Conservation (phyloP, 2,888 invertebrate genomes). For the Arrhopalites spinosus region DNA sequence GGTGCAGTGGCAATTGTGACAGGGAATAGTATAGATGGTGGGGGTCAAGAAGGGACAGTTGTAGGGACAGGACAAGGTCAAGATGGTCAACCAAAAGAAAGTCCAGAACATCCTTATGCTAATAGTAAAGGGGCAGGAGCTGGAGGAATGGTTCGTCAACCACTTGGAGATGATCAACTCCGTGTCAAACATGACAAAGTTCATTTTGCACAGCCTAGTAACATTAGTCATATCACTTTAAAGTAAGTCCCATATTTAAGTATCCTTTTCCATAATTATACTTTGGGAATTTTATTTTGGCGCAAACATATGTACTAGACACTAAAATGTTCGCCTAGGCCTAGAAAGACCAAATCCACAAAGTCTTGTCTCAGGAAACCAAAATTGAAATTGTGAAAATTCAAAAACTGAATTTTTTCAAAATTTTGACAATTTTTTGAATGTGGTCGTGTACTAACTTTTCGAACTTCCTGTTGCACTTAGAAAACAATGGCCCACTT, state of each 20-base stretch:
- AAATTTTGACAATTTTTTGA: too few species aligned
- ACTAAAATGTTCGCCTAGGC: too few species aligned
- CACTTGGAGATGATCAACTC: conserved; percentile 41
- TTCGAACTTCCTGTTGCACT: too few species aligned
- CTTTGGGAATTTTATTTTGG: too few species aligned
- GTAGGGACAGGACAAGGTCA: conserved; percentile 11
- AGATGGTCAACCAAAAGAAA: conserved; percentile 42
- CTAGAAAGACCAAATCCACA: too few species aligned
- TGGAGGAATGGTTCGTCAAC: conserved; percentile 36
- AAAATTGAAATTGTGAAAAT: too few species aligned
- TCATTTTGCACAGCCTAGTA: conserved; percentile 53
- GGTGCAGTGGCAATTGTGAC: not conserved
- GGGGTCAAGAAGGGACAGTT: conserved; percentile 31
- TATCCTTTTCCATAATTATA: too few species aligned
- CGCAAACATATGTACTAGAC: too few species aligned
- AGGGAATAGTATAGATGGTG: not conserved
- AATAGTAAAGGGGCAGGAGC: conserved; percentile 48
- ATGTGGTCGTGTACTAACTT: too few species aligned
- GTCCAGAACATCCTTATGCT: conserved; percentile 55
- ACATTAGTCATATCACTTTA: conserved; percentile 48
- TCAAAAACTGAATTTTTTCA: too few species aligned
- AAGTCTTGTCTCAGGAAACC: too few species aligned
- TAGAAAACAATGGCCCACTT: too few species aligned
- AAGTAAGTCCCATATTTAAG: not conserved
- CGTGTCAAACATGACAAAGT: conserved; percentile 55